A percentile compares a stretch with the other conserved stretches of the same genome.
Conservation (phyloP, 2,113 vertebrate species). For the Oncorhynchus tshawytscha region DNA sequence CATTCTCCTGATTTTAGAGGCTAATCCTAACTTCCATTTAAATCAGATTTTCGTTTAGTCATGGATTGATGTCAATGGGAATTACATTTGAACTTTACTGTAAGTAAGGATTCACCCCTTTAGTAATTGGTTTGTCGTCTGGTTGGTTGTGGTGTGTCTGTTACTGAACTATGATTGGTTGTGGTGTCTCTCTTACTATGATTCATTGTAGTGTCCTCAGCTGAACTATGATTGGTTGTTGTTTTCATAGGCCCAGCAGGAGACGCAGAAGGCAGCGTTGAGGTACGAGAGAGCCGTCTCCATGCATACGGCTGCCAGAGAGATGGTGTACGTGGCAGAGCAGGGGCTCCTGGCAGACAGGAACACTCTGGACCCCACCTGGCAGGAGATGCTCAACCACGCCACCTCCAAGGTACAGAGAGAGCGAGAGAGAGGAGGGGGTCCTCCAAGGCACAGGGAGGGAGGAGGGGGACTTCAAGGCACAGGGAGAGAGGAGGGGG, state of each 20-base stretch:
- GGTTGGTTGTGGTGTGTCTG: no score
- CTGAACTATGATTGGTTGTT: slow-evolving; percentile 20
- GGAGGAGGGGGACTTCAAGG: no score
- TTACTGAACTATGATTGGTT: slow-evolving; percentile 18
- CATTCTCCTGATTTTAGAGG: background rate
- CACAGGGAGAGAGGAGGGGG: no score
- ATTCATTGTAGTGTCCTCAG: background rate
- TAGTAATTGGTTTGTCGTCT: no score
- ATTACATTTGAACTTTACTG: no score
- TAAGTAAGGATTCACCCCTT: no score
- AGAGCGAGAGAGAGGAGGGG: no score
- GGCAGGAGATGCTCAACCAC: slow-evolving; percentile 96
- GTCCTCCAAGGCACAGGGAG: no score
- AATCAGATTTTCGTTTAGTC: no score
- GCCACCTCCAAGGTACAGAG: slow-evolving; percentile 83
- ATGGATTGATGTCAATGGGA: no score
- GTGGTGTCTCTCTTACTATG: no score
- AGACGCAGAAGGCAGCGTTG: slow-evolving; percentile 88
- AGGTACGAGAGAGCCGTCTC: slow-evolving; percentile 88
- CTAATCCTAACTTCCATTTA: background rate
- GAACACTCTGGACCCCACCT: slow-evolving; percentile 89
- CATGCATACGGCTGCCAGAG: slow-evolving; percentile 89
- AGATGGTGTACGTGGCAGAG: slow-evolving; percentile 93
- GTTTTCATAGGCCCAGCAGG: slow-evolving; percentile 83
- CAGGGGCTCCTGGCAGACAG: slow-evolving; percentile 86